Evolutionary conservation across 2,888 invertebrate species (phyloP).

Genomic region (Alcis repandata): DNA sequence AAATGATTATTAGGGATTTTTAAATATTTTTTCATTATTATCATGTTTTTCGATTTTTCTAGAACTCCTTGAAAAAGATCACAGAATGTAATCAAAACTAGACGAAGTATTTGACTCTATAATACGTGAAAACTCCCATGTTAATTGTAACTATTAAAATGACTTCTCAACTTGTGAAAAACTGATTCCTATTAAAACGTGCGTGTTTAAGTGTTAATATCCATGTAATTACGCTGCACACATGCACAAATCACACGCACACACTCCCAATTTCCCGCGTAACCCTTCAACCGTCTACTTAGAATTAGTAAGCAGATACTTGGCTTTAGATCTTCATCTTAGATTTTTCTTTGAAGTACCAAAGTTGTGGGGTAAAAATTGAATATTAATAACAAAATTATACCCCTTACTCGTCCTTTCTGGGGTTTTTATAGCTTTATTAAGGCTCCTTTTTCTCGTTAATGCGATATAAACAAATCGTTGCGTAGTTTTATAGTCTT

Average conservation of each 20-base stretch:
- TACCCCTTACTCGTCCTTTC: conserved; percentile 68
- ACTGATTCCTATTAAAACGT: conserved; percentile 5
- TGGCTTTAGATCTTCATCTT: conserved; percentile 74
- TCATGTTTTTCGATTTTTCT: no score
- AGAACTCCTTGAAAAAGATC: no score
- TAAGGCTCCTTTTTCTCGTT: conserved; percentile 74
- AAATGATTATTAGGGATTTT: no score
- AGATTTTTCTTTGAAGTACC: conserved; percentile 83
- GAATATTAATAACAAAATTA: conserved; percentile 87
- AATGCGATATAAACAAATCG: conserved; percentile 83
- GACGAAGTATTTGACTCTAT: no score
- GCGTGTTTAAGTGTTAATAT: conserved; percentile 37
- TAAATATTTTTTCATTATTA: no score
- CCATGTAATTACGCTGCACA: conserved; percentile 54
- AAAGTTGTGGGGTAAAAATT: conserved; percentile 81
- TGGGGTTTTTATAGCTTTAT: conserved; percentile 83
- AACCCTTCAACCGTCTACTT: conserved; percentile 74
- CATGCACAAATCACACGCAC: conserved; percentile 49
- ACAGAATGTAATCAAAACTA: no score
- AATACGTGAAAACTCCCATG: no score
- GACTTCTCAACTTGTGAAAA: neutral
- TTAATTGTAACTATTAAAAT: neutral
- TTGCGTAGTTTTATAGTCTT: conserved; percentile 67
- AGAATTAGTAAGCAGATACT: conserved; percentile 78
- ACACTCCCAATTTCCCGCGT: conserved; percentile 50